phyloP scores from a whole-genome alignment of 2,113 vertebrate species.

The Passer montanus region DNA sequence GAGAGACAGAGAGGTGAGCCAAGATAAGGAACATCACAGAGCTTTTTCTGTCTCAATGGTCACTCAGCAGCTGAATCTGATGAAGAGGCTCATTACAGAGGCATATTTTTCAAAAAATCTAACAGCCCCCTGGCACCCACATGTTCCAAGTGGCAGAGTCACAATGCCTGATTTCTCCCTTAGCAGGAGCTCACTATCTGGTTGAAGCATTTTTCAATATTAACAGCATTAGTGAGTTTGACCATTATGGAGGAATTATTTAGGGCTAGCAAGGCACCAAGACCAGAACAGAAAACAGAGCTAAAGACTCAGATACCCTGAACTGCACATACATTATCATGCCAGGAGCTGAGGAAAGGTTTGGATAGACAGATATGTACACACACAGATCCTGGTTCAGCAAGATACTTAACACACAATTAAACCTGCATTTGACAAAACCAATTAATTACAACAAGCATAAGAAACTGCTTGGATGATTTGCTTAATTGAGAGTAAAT shows the following conservation, averaged over 20 bases:
- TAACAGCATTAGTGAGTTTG: not conserved
- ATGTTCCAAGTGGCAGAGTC: not conserved
- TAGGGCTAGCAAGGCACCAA: not conserved
- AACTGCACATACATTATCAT: not conserved
- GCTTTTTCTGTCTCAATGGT: not conserved
- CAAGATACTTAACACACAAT: constrained; percentile 4
- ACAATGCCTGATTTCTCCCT: not conserved
- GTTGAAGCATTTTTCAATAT: not conserved
- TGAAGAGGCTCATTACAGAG: not conserved
- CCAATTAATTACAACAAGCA: not conserved
- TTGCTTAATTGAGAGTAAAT: constrained; percentile 58
- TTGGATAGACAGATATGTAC: not conserved
- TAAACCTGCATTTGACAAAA: constrained; percentile 10
- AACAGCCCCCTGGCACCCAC: not conserved
- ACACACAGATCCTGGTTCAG: constrained; percentile 16
- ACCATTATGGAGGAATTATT: not conserved
- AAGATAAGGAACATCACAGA: not conserved
- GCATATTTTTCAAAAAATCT: not conserved
- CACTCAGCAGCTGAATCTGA: not conserved
- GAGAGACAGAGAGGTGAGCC: accelerated
- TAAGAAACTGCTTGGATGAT: constrained; percentile 32
- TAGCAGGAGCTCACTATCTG: not conserved
- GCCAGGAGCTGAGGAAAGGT: not conserved
- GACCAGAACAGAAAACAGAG: not conserved
- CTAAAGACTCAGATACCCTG: not conserved